A percentile compares a stretch with the other conserved stretches of the same genome.
These are phyloP conservation scores for Clitarchus hookeri DNA, from an alignment of 2,888 invertebrate genomes.

Conservation along the genomic window DNA sequence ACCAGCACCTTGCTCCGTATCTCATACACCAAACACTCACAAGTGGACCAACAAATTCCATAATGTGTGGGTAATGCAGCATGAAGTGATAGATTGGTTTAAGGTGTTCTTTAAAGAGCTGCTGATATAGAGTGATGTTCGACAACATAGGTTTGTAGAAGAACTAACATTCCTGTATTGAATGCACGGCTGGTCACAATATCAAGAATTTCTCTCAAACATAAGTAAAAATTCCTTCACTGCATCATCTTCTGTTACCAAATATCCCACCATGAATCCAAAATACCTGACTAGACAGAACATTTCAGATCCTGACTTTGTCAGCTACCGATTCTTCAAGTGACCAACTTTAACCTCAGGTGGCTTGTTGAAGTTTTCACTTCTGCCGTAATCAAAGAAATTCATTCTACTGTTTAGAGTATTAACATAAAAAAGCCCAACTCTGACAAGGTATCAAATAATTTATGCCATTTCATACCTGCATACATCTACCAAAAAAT, in stretches of 20 bases:
- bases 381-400: conserved; percentile 26
- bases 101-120: background rate
- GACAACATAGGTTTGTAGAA: background rate
- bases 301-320: conserved; percentile 15
- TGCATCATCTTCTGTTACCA: conserved; percentile 15
- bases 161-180: background rate
- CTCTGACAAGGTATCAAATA: no score
- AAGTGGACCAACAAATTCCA: background rate
- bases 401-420: conserved; percentile 18
- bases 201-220: background rate
- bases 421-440: background rate
- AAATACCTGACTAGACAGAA: conserved; percentile 27
- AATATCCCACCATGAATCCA: conserved; percentile 25
- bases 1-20: background rate
- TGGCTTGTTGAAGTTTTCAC: conserved; percentile 23
- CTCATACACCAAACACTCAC: background rate
- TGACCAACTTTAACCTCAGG: background rate
- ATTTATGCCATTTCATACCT: no score
- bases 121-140: background rate
- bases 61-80: background rate
- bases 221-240: conserved; percentile 24
- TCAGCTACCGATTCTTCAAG: background rate
- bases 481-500: no score
- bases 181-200: background rate
- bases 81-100: background rate